Conservation (phyloP, 2,888 invertebrate species). For the Polydrusus cervinus region DNA sequence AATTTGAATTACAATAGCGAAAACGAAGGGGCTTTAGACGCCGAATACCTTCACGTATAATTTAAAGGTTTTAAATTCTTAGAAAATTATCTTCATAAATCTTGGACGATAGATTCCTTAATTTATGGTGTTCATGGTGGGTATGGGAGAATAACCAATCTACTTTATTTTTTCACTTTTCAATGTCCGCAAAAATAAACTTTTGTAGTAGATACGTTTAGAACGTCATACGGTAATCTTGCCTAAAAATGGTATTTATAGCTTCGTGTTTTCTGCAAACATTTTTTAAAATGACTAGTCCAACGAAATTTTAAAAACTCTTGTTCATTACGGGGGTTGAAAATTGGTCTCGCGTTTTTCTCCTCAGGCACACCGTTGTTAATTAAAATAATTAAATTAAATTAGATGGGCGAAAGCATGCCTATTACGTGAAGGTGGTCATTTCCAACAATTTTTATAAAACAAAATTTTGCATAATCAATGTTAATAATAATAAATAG, state of each 20-base stretch:
- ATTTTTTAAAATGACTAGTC: no score
- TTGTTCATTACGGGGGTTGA: no score
- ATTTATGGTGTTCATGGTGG: constrained; percentile 3
- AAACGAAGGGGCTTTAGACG: background rate
- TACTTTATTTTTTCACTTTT: background rate
- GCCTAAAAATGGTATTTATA: background rate
- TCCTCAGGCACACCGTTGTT: no score
- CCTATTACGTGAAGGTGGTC: no score
- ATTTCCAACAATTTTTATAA: no score
- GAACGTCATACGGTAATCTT: background rate
- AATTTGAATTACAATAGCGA: constrained; percentile 3
- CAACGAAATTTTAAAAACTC: no score
- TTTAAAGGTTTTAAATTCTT: background rate
- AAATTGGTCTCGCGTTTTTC: no score
- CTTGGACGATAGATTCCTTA: background rate
- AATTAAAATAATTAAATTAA: no score
- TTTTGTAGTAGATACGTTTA: background rate
- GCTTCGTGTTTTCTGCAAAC: no score
- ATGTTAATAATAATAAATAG: no score
- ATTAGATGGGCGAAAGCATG: no score
- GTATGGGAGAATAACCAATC: background rate
- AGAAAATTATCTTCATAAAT: constrained; percentile 2
- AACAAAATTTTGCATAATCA: no score
- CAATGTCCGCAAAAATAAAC: background rate
- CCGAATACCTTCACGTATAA: background rate